Evolutionary conservation across 2,113 vertebrate species (phyloP).

Genomic region (Microtus oregoni): DNA sequence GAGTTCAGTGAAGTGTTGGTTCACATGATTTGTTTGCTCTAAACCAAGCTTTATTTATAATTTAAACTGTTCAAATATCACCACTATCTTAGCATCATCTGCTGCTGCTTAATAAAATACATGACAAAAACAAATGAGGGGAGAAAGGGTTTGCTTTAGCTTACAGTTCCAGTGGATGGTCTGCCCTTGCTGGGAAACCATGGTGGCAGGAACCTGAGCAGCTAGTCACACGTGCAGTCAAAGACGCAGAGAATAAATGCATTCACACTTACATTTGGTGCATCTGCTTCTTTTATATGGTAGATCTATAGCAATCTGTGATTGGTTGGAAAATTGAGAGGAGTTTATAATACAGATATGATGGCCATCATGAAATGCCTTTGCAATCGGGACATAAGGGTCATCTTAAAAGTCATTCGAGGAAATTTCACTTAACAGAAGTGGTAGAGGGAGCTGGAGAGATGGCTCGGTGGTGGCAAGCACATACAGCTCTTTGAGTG

Average conservation of each 20-base stretch:
- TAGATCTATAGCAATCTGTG: not conserved
- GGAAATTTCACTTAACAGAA: not conserved
- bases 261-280: not conserved
- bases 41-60: conserved; percentile 19
- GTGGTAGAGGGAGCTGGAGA: not conserved
- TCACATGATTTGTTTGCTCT: not conserved
- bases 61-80: not conserved
- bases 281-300: not conserved
- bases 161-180: not conserved
- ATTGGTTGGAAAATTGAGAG: conserved; percentile 10
- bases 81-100: not conserved
- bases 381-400: not conserved
- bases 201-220: not conserved
- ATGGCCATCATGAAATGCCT: not conserved
- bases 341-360: conserved; percentile 1
- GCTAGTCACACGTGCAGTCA: not conserved
- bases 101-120: not conserved
- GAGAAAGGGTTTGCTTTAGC: not conserved
- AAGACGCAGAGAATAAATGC: not conserved
- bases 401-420: not conserved
- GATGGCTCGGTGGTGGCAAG: no score
- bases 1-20: not conserved
- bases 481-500: not conserved
- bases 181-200: not conserved
- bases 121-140: not conserved